Base-by-base conservation (phyloP, 2,888 invertebrate species). In the Dugesia japonica region DNA sequence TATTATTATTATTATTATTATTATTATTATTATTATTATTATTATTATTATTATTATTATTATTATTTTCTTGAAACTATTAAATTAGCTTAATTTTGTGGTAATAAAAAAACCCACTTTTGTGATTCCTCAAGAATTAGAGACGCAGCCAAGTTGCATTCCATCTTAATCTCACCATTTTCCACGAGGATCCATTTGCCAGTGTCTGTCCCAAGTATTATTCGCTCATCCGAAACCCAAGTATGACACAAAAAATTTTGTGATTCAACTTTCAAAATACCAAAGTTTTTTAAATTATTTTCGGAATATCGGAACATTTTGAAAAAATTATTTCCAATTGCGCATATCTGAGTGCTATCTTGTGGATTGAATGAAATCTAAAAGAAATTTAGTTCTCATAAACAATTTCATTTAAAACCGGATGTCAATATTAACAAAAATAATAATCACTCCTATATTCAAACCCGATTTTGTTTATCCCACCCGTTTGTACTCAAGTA, bases 181-280 rank as follows among this genome's bases (percentile, higher is more conserved):
- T 94, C 93, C 77, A 93, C 88, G 78, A 92, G 86, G 82, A 92
- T 87, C 42, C 94, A 86, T 79, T 89, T 86, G 27, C 92, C 92
- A 78, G 88, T 89, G 77, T 87, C 87, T 0, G 92, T 91, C 0
- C 93, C 94, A 72, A 89, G 89, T 79, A 92, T 85, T n/a, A 93
- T 87, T 74, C 91, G 87, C 81, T 93, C 93, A 78, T 90, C 87
- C 0, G 90, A 89, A 71, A 94, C 83, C 91, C 93, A 94, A 79
- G 90, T 88, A 81, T 90, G 89, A 72, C 89, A 89, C 15, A 89
- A 89, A 80, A 91, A 89, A 78, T 88, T 87, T 76, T 90, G 88
- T 81, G 88, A 87, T 33, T 92, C 92, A 42, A 89, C 88, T 83
- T 92, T 92, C 79, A 90, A 88, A 85, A 89, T 91, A 13, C 91